phyloP scores from a whole-genome alignment of 2,888 invertebrate genomes.

The Dryobotodes eremita region DNA sequence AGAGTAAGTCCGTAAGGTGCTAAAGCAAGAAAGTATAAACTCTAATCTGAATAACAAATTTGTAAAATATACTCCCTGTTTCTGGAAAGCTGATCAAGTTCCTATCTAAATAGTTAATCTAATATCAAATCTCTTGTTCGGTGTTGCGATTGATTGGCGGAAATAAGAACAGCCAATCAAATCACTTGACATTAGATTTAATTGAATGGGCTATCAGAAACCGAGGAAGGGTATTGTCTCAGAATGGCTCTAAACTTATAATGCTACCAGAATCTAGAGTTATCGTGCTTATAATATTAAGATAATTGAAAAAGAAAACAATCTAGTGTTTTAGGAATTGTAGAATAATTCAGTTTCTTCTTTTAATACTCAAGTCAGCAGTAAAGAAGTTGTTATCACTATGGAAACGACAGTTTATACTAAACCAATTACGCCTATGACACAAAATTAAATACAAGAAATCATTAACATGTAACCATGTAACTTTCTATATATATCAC shows the following conservation, averaged over 20 bases:
- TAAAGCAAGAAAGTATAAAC: background rate
- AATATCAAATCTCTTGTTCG: background rate
- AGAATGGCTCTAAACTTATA: background rate
- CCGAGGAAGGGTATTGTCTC: background rate
- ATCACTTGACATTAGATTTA: conserved; percentile 13
- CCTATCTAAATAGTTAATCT: background rate
- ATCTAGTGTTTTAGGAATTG: background rate
- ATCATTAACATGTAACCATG: background rate
- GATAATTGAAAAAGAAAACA: background rate
- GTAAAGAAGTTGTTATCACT: no score
- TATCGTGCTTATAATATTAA: background rate
- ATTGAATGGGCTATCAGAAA: background rate
- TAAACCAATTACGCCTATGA: background rate
- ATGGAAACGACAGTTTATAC: background rate
- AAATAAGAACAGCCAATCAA: background rate
- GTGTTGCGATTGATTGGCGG: background rate
- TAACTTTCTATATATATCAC: background rate
- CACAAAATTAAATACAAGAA: background rate
- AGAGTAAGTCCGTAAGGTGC: background rate
- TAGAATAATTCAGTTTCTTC: no score
- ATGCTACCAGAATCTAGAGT: background rate
- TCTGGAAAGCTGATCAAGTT: background rate
- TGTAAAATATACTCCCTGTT: background rate
- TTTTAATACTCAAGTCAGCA: background rate
- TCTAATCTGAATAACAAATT: background rate